Evolutionary conservation across 2,797 vertebrate genomes (phyloP).

Genomic region (Notamacropus eugenii): DNA sequence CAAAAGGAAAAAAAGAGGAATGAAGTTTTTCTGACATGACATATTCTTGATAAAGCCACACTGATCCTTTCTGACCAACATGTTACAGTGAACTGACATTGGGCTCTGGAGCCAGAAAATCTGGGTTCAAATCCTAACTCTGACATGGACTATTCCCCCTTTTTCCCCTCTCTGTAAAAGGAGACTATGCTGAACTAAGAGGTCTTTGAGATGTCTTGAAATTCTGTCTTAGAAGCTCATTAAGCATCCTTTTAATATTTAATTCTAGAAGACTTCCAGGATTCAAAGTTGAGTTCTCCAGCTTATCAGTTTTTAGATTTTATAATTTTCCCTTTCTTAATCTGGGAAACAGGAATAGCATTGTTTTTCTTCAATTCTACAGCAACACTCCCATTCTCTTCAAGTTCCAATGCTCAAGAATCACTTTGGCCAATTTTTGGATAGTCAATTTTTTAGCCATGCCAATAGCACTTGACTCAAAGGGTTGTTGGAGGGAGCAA

Average conservation of each 20-base stretch:
- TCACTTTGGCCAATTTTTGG: neutral
- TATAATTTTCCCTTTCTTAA: neutral
- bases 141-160: neutral
- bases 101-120: neutral
- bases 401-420: neutral
- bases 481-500: neutral
- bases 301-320: neutral
- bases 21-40: neutral
- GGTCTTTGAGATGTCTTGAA: neutral
- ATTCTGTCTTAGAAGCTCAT: neutral
- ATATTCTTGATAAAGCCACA: neutral
- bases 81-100: neutral
- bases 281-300: neutral
- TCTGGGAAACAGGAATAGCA: neutral
- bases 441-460: neutral
- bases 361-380: neutral
- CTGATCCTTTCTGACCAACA: neutral
- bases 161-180: neutral
- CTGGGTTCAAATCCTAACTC: neutral
- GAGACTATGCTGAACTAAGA: neutral
- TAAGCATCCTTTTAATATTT: neutral
- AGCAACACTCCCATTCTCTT: neutral
- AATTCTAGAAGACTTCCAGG: neutral
- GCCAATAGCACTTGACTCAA: neutral
- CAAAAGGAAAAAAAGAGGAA: neutral